Evolutionary conservation across 2,113 vertebrate species (phyloP).

Genomic region (Corydoras maculifer): DNA sequence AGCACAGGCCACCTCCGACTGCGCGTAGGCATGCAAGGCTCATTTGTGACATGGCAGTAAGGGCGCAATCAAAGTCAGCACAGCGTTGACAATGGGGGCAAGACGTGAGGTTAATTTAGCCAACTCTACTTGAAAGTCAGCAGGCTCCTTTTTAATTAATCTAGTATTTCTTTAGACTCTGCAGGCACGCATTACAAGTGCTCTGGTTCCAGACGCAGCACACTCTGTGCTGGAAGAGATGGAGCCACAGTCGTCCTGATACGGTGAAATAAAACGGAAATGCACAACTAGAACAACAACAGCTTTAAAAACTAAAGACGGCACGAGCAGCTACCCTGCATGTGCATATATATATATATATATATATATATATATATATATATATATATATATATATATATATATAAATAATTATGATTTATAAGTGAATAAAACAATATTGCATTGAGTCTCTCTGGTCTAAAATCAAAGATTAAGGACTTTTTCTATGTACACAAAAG

Average conservation of each 20-base stretch:
- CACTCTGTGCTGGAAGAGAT: conserved; percentile 8
- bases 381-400: neutral
- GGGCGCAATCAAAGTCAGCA: conserved; percentile 41
- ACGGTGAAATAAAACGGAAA: neutral
- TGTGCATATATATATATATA: neutral
- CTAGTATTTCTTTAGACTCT: conserved; percentile 32
- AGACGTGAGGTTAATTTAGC: conserved; percentile 34
- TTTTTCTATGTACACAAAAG: too few species aligned
- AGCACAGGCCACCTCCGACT: conserved; percentile 30
- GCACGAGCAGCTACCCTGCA: neutral
- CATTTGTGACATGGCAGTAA: conserved; percentile 34
- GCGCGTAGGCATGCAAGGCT: conserved; percentile 30
- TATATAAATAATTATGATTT: neutral
- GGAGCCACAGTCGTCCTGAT: neutral
- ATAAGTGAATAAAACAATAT: neutral
- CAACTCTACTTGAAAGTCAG: conserved; percentile 44
- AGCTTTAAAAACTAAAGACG: neutral
- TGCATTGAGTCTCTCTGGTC: too few species aligned
- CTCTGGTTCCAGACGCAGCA: conserved; percentile 10
- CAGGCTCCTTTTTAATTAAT: conserved; percentile 45
- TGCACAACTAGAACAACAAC: too few species aligned
- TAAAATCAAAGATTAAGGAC: too few species aligned
- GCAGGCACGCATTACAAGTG: conserved; percentile 14
- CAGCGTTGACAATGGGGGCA: conserved; percentile 17
- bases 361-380: neutral